Percentiles rank a stretch among this genome's conserved stretches.
phyloP scores from a whole-genome alignment of 2,113 vertebrate genomes.

The Oreochromis spilurus region DNA sequence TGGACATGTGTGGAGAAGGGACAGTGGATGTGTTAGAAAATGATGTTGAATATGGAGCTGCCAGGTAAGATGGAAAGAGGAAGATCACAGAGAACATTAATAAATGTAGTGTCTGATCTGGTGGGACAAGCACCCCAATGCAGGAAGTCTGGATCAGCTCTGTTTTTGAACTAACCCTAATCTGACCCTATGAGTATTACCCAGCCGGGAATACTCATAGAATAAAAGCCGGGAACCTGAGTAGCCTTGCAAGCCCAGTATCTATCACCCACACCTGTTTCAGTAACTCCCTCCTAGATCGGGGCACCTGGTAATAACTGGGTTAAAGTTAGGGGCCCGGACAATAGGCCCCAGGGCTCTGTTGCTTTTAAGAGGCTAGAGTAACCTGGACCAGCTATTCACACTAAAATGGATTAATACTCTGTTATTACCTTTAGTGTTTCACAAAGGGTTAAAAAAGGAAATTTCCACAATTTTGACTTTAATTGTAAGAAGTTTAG shows the following conservation, averaged over 20 bases:
- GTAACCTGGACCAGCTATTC: background rate
- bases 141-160: background rate
- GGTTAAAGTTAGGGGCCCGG: background rate
- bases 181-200: background rate
- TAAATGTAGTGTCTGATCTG: background rate
- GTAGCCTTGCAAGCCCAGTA: background rate
- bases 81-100: background rate
- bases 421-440: background rate
- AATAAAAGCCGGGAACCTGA: background rate
- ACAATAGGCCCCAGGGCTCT: background rate
- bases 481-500: background rate
- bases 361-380: background rate
- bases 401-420: background rate
- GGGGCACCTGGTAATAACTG: background rate
- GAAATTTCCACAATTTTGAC: background rate
- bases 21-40: background rate
- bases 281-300: background rate
- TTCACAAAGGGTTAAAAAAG: background rate
- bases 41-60: background rate
- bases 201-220: background rate
- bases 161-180: background rate
- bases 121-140: accelerated
- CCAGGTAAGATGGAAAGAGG: background rate
- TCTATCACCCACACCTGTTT: background rate
- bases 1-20: background rate